Conservation (phyloP, 2,888 invertebrate genomes). For the Venustoraphidia nigricollis region DNA sequence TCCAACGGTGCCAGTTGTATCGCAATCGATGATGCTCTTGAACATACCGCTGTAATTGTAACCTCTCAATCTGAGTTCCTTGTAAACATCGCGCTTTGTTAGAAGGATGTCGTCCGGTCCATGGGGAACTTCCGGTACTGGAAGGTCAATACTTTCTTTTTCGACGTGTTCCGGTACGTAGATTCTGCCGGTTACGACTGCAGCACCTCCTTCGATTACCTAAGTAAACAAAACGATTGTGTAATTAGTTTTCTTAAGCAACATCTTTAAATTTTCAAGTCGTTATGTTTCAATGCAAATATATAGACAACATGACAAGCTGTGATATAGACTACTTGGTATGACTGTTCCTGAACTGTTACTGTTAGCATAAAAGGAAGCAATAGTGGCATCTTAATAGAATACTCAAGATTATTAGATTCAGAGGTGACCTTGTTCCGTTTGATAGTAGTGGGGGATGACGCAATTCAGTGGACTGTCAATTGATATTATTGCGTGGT, state of each 20-base stretch:
- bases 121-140: constrained; percentile 23
- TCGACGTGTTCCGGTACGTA: constrained; percentile 39
- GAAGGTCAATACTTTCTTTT: constrained; percentile 34
- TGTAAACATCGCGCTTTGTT: constrained; percentile 49
- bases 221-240: constrained; percentile 18
- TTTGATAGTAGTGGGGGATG: no score
- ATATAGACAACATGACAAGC: no score
- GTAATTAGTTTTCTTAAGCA: neutral
- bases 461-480: no score
- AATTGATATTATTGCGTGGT: no score
- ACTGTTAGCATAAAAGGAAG: no score
- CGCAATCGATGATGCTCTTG: constrained; percentile 20
- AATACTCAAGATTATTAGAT: no score
- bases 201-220: constrained; percentile 51
- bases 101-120: constrained; percentile 29
- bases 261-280: no score
- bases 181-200: constrained; percentile 55
- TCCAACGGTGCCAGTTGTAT: constrained; percentile 17
- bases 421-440: no score
- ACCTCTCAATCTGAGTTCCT: constrained; percentile 52
- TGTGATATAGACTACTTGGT: no score
- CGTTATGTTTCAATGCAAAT: no score
- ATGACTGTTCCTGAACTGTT: no score
- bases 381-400: no score
- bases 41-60: constrained; percentile 32